These are phyloP conservation scores for Rhinella marina DNA, from an alignment of 2,797 vertebrate species.

Conservation along the genomic window DNA sequence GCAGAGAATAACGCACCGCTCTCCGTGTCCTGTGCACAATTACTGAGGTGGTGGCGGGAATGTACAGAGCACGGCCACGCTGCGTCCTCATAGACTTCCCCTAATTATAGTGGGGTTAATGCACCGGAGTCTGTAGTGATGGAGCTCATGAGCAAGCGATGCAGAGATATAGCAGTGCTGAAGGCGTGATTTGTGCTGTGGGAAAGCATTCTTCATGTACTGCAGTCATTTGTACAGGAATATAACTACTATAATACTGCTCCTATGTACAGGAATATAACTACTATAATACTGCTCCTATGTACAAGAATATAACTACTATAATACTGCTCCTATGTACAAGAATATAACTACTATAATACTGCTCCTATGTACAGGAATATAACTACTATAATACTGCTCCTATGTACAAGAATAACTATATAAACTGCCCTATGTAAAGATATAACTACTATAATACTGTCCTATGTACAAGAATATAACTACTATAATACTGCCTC, in stretches of 20 bases:
- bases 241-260: conserved; percentile 20
- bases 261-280: too few relatives aligned
- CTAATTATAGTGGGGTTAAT: not conserved
- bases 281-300: conserved; percentile 3
- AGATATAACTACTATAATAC: not conserved
- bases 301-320: conserved; percentile 11
- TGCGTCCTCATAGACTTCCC: not conserved
- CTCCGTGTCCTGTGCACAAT: not conserved
- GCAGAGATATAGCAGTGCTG: not conserved
- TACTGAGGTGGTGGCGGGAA: not conserved
- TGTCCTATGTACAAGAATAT: conserved; percentile 5
- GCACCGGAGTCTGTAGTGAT: not conserved
- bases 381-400: conserved; percentile 18
- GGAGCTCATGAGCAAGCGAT: not conserved
- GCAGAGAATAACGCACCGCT: not conserved
- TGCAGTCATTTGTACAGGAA: not conserved
- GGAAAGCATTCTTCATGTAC: not conserved
- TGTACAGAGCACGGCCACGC: not conserved
- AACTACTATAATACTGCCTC: conserved; percentile 5
- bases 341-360: conserved; percentile 5
- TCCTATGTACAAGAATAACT: conserved; percentile 10
- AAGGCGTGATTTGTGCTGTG: not conserved
- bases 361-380: not conserved
- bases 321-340: conserved; percentile 4
- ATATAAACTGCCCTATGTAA: not conserved